Percentiles rank a stretch among this genome's conserved stretches.
Evolutionary conservation across 2,797 vertebrate genomes (phyloP).

Genomic region (Spea hammondii): DNA sequence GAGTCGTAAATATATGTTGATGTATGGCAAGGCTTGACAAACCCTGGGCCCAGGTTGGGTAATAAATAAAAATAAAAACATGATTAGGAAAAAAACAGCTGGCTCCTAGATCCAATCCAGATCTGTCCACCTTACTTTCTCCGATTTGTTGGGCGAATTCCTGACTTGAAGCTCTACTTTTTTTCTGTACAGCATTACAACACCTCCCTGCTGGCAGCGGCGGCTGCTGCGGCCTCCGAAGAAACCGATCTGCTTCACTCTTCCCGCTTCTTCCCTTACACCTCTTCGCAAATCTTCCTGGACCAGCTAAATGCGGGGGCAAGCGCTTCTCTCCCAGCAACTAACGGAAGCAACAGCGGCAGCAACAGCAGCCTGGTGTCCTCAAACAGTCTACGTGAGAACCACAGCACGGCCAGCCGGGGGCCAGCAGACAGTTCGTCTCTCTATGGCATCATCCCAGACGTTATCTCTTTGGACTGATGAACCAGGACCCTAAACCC

Average conservation of each 20-base stretch:
- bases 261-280: constrained; percentile 89
- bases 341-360: constrained; percentile 85
- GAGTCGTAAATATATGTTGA: too few relatives aligned
- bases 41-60: too few relatives aligned
- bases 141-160: too few relatives aligned
- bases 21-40: too few relatives aligned
- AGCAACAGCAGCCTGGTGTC: constrained; percentile 92
- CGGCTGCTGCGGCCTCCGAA: constrained; percentile 87
- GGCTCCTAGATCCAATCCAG: not conserved
- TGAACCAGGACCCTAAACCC: constrained; percentile 37
- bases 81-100: too few relatives aligned
- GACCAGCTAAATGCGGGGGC: constrained; percentile 83
- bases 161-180: not conserved
- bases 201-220: constrained; percentile 90
- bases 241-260: constrained; percentile 90
- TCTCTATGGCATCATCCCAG: constrained; percentile 92
- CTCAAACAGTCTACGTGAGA: constrained; percentile 84
- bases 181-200: constrained; percentile 84
- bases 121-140: not conserved
- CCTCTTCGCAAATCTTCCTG: constrained; percentile 92
- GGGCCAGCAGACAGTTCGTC: constrained; percentile 81
- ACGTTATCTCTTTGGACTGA: constrained; percentile 98
- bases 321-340: constrained; percentile 71
- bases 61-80: too few relatives aligned
- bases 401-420: constrained; percentile 74